Evolutionary conservation across 1,140 invertebrate species (phyloP), one percentile per base, ranked within the genome.

Genomic region (Zophobas morio): DNA sequence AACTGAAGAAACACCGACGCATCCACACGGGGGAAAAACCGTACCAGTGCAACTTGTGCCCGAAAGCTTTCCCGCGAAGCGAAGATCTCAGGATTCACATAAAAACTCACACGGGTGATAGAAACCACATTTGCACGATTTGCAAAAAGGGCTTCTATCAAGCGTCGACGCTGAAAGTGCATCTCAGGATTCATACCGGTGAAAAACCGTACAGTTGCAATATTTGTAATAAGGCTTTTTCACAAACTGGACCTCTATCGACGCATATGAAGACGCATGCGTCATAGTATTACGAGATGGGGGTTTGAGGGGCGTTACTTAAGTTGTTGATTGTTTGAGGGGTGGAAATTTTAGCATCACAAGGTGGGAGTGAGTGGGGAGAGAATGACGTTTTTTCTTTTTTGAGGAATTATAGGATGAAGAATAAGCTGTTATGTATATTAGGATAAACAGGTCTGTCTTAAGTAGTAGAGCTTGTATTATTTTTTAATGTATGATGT

Each of bases 1-100:
- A 88, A 75, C 66, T 88, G 1, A 86, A 88, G 53, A 87, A 85
- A 46, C 88, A 89, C 63, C 76, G 84, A 8, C 80, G 83, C 33
- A 86, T 86, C 40, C 88, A 89, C 70, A 84, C 84, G 2, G 83
- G 82, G 6, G 84, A 85, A 74, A 83, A 82, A 72, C 83, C 87
- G 2, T 86, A 82, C 74, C 57, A 75, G 2, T 86, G 85, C 76
- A 74, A 79, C 4, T 6, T 84, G 8, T 86, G 85, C 77, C 73
- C 81, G 1, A 87, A 85, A 75, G 78, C 81, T 32, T 87, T 86
- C 79, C 81, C 78, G 0, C 79, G 84, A 53, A 82, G 80, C 53
- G 84, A 84, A 76, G 83, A 85, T 79, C 63, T 85, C 6, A 81
- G 79, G 34, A 81, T 82, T 56, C 84, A 85, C 71, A 74, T 83